phyloP scores from a whole-genome alignment of 1,140 invertebrate genomes.

The Reticulitermes speratus region DNA sequence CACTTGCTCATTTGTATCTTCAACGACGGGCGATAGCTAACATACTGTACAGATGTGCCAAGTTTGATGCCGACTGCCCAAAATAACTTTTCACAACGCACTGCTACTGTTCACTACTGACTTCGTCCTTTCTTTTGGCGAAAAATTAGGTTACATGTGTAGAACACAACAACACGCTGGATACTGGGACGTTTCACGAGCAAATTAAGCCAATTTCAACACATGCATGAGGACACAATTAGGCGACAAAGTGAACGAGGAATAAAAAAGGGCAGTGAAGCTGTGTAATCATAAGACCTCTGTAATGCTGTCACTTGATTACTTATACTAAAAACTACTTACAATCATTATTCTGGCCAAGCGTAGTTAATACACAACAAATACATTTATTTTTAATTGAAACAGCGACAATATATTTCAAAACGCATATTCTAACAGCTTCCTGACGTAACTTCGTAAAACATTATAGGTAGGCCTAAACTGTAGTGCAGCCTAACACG shows the following conservation, averaged over 20 bases:
- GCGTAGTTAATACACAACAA: no score
- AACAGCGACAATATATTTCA: no score
- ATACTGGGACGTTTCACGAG: background rate
- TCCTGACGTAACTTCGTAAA: no score
- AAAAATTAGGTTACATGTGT: constrained; percentile 1
- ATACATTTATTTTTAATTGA: no score
- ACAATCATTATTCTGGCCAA: no score
- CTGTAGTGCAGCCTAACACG: no score
- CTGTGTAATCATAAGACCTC: background rate
- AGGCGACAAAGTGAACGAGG: background rate
- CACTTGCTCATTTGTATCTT: background rate
- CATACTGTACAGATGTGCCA: constrained; percentile 1
- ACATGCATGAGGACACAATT: background rate
- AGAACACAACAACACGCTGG: background rate
- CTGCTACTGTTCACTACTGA: background rate
- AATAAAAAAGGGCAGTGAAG: background rate
- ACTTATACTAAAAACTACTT: no score
- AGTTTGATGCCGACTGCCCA: constrained; percentile 10
- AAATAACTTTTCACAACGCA: constrained; percentile 13
- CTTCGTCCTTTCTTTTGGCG: background rate
- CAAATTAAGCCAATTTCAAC: background rate
- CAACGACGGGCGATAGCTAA: background rate
- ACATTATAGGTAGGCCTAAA: no score
- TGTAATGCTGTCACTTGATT: background rate
- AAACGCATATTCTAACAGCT: no score